Conservation (phyloP, 2,797 vertebrate species). For the Antennarius maculatus region DNA sequence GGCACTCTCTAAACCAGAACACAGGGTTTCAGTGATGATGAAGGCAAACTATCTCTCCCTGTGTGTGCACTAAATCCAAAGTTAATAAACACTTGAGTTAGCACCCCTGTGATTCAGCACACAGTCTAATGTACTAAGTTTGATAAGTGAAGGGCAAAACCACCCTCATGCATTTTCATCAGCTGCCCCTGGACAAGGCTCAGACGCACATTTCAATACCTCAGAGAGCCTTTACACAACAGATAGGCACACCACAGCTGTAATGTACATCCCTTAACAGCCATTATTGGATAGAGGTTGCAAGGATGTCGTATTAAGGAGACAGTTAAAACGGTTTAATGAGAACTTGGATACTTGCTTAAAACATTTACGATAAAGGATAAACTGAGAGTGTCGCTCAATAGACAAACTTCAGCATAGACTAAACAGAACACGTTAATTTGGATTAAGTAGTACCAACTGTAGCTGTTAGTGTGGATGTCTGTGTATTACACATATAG, state of each 20-base stretch:
- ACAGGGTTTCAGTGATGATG: slow-evolving; percentile 40
- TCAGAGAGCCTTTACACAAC: slow-evolving; percentile 73
- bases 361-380: slow-evolving; percentile 71
- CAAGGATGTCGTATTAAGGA: slow-evolving; percentile 65
- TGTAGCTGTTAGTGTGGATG: slow-evolving; percentile 20
- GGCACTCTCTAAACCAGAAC: slow-evolving; percentile 28
- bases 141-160: slow-evolving; percentile 81
- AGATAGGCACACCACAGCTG: slow-evolving; percentile 68
- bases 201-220: slow-evolving; percentile 78
- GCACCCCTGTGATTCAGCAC: slow-evolving; percentile 71
- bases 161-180: slow-evolving; percentile 79
- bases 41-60: slow-evolving; percentile 51
- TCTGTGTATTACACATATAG: slow-evolving; percentile 18
- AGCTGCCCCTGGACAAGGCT: slow-evolving; percentile 70
- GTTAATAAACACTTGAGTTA: slow-evolving; percentile 73
- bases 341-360: slow-evolving; percentile 75
- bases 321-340: slow-evolving; percentile 75
- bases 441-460: slow-evolving; percentile 60
- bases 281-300: slow-evolving; percentile 75
- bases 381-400: slow-evolving; percentile 58
- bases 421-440: slow-evolving; percentile 72
- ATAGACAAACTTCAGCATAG: slow-evolving; percentile 61
- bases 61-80: slow-evolving; percentile 67
- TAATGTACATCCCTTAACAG: slow-evolving; percentile 72
- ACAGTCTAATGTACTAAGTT: slow-evolving; percentile 74